A percentile compares a stretch with the other conserved stretches of the same genome.
Evolutionary conservation across 1,140 invertebrate genomes (phyloP).

Genomic region (Macrosteles quadrilineatus): DNA sequence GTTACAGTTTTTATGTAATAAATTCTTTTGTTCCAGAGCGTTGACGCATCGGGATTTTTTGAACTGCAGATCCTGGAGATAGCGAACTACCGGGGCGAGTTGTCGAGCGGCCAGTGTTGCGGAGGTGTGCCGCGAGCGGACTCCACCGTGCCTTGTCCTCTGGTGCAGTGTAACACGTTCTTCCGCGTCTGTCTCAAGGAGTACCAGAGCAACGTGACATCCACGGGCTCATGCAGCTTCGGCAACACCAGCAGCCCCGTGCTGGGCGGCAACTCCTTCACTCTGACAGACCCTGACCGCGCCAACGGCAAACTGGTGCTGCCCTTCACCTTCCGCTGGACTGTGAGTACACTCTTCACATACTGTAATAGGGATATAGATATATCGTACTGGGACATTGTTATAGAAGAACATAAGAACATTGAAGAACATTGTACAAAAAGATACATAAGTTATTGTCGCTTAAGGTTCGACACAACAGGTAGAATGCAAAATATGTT

Average conservation of each 20-base stretch:
- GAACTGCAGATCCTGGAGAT: conserved; percentile 90
- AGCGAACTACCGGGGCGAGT: conserved; percentile 80
- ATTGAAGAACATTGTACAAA: no score
- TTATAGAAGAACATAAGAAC: no score
- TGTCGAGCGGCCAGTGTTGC: conserved; percentile 80
- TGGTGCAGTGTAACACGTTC: conserved; percentile 72
- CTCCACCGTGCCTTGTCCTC: conserved; percentile 50
- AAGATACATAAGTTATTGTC: no score
- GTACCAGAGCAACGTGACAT: conserved; percentile 82
- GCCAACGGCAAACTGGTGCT: conserved; percentile 68
- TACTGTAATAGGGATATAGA: not conserved
- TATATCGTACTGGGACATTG: no score
- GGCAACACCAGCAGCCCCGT: conserved; percentile 83
- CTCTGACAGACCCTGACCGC: conserved; percentile 72
- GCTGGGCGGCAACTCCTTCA: conserved; percentile 85
- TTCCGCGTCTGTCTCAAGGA: conserved; percentile 90
- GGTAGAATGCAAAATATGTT: no score
- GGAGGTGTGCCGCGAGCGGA: conserved; percentile 56
- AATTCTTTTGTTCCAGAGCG: conserved; percentile 58
- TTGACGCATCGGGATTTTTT: conserved; percentile 80
- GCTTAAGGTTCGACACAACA: no score
- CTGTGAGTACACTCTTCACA: conserved; percentile 63
- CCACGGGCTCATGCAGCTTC: conserved; percentile 83
- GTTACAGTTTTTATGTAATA: no score
- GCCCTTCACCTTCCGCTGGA: conserved; percentile 88